Evolutionary conservation across 23 tunicate species (phyloP).

Genomic region (Trididemnum miniatum): DNA sequence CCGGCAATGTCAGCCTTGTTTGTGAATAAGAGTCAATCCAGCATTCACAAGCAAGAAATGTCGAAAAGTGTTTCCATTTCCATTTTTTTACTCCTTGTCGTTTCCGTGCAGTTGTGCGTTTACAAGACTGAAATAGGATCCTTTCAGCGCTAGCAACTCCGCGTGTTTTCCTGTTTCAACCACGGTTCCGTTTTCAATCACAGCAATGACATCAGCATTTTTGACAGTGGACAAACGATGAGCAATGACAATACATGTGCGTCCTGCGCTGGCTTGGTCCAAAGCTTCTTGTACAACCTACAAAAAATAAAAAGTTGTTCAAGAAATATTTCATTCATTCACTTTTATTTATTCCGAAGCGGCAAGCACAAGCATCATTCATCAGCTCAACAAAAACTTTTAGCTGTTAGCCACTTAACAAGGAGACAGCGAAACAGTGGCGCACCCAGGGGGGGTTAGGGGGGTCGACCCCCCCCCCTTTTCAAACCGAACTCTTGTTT

Average conservation of each 20-base stretch:
- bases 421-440: no score
- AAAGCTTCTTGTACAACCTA: slow-evolving; percentile 94
- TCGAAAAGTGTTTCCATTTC: neutral
- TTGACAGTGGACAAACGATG: slow-evolving; percentile 92
- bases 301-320: neutral
- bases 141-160: slow-evolving; percentile 72
- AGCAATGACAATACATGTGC: slow-evolving; percentile 94
- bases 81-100: neutral
- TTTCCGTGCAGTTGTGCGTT: slow-evolving; percentile 75
- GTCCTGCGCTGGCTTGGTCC: slow-evolving; percentile 76
- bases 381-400: no score
- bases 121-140: slow-evolving; percentile 85
- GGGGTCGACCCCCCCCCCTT: no score
- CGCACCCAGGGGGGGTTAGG: no score
- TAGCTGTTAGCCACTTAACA: no score
- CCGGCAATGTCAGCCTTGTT: no score
- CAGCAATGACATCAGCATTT: slow-evolving; percentile 93
- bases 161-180: slow-evolving; percentile 87
- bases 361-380: no score
- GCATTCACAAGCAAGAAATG: no score
- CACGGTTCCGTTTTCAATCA: slow-evolving; percentile 81
- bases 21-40: no score
- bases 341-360: no score
- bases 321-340: no score
- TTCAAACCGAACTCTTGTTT: no score